Base-by-base conservation (phyloP, 2,888 invertebrate genomes). In the Eristalis tenax region DNA sequence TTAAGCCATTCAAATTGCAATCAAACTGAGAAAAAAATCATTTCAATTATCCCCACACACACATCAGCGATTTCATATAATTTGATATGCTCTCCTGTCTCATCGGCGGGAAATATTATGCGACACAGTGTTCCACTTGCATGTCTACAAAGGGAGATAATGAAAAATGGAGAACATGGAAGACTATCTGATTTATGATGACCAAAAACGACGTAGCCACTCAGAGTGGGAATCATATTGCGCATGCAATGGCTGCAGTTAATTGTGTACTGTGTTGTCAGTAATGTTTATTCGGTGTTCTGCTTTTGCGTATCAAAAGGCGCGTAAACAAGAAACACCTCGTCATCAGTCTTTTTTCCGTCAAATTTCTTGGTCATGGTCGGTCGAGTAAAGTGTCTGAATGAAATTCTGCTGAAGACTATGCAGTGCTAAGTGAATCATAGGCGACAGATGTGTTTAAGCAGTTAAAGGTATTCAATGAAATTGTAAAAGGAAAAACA, bases 291-390 rank as follows among this genome's bases (percentile, higher is more conserved):
- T n/a, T 76, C 74, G 23, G 38, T 71, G 75, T 28, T 50, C 66
- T 63, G 40, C 13, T 56, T 65, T 79, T 61, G 61, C 23, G 15
- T 63, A 63, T 18, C 23, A 22, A 11, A 18, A 43, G 8, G 38
- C 57, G 50, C 66, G 61, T 66, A 50, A 63, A 56, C 32, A 50
- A 59, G 43, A 38, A 38, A 65, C 38, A 23, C n/a, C 5, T 26
- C n/a, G 70, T 73, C 71, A 28, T 18, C 28, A 22, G 1, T 66
- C 66, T 63, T 66, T 8, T 26, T 56, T 56, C 32, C 32, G 32
- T 56, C 22, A 18, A 6, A 23, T 71, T 80, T 71, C 63, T 85
- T 77, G 85, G 82, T 85, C 85, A 82, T 50, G 85, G 82, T 66
- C 85, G 73, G 68, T 76, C 75, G 71, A 61, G n/a, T 32, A 23